A percentile compares a stretch with the other conserved stretches of the same genome.
phyloP scores from a whole-genome alignment of 2,113 vertebrate genomes.

The Lota lota region DNA sequence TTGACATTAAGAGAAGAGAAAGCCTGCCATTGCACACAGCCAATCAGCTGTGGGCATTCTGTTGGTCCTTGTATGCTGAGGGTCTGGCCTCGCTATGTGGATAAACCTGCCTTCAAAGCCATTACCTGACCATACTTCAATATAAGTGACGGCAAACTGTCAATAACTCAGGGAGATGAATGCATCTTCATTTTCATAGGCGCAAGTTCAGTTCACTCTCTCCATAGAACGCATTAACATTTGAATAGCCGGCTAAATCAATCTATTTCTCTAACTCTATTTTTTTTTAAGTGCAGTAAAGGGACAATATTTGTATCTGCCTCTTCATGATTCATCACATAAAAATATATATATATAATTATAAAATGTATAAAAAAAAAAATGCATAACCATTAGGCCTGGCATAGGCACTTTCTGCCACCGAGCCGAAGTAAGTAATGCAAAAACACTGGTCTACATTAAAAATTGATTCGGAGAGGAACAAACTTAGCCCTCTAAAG shows the following conservation, averaged over 20 bases:
- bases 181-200: constrained; percentile 39
- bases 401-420: constrained; percentile 52
- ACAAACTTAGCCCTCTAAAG: constrained; percentile 71
- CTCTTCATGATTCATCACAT: constrained; percentile 58
- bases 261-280: constrained; percentile 36
- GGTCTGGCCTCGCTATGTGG: constrained; percentile 22
- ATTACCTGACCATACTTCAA: constrained; percentile 27
- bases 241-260: constrained; percentile 50
- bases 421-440: constrained; percentile 53
- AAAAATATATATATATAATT: constrained; percentile 20
- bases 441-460: constrained; percentile 67
- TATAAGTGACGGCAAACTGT: constrained; percentile 36
- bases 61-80: constrained; percentile 31
- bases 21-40: constrained; percentile 33
- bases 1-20: constrained; percentile 33
- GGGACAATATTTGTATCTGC: constrained; percentile 59
- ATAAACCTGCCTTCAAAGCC: constrained; percentile 26
- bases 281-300: constrained; percentile 53
- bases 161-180: constrained; percentile 36
- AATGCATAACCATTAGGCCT: constrained; percentile 66
- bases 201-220: constrained; percentile 37
- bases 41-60: constrained; percentile 35
- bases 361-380: constrained; percentile 42
- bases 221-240: constrained; percentile 48
- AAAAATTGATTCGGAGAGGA: constrained; percentile 71